Conservation (phyloP, 2,113 vertebrate species). For the Burhinus bistriatus region DNA sequence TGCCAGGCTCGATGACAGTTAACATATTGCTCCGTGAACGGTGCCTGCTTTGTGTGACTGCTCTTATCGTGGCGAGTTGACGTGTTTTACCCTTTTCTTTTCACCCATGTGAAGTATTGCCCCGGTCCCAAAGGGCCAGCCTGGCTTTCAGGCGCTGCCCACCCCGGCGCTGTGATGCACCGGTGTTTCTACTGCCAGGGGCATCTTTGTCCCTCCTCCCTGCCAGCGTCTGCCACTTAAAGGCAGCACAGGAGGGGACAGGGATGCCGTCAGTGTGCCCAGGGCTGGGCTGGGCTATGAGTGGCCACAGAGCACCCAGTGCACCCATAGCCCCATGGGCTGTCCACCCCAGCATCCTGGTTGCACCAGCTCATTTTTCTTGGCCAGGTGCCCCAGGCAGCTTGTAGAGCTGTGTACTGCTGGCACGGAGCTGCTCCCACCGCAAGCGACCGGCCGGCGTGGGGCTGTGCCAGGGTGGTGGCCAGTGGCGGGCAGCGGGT, state of each 20-base stretch:
- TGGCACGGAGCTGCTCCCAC: fast-evolving
- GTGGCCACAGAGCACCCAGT: fast-evolving
- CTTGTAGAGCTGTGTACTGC: fast-evolving
- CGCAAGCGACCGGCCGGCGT: fast-evolving
- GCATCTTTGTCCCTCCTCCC: neutral
- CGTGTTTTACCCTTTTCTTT: neutral
- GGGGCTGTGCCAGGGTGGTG: neutral
- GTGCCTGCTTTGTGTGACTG: constrained; percentile 15
- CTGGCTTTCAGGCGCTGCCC: neutral
- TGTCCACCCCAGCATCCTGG: fast-evolving
- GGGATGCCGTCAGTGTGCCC: fast-evolving
- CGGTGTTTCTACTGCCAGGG: neutral
- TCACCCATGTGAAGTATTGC: fast-evolving
- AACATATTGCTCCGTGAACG: neutral
- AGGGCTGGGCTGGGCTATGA: neutral
- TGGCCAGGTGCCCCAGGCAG: fast-evolving
- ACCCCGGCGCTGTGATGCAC: fast-evolving
- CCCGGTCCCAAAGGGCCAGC: fast-evolving
- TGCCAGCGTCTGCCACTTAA: neutral
- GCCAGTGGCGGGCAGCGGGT: fast-evolving
- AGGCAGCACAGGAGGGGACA: neutral
- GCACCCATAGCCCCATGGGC: fast-evolving
- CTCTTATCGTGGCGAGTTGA: neutral
- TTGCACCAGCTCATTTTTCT: neutral
- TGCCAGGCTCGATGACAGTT: constrained; percentile 20